Evolutionary conservation across 1,140 invertebrate genomes (phyloP), one percentile per base, ranked within the genome.

Genomic region (Drosophila willistoni): DNA sequence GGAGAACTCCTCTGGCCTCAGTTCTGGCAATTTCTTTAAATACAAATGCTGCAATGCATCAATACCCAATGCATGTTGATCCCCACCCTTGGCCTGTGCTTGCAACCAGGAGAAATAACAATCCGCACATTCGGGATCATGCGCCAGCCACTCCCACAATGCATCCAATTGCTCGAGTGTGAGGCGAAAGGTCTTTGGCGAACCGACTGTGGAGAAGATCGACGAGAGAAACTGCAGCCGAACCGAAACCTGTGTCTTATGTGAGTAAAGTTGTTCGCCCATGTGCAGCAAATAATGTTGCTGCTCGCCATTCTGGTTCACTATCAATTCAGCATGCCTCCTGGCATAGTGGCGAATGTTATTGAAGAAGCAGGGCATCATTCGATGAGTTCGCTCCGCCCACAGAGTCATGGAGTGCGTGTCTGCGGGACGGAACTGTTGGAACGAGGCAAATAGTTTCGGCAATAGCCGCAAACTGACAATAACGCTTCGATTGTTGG

Each of bases 321-420:
- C 70, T 57, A 87, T 54, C 25, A 78, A 22, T 51, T 91, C 90
- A 0, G 81, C 77, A 61, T 85, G 75, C 33, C 80, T 70, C 29
- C 90, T 68, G 39, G 92, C 57, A 93, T 96, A 96, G 39, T 94
- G 94, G 22, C 95, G 95, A 51, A 96, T 91, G 91, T 98, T 97
- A 81, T 96, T 96, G 77, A 99, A 98, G 92, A 98, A 98, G 91
- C 97, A 95, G 12, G 95, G 94, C 96, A 98, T 97, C 97, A 98
- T 98, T 57, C 96, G 94, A 81, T 97, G 95, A 77, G 98, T 96
- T 42, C 95, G 94, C 83, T 98, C 97, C 3, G 97, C 97, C 97
- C 97, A 98, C 82, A 96, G 94, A 0, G 96, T 96, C 71, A 97
- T 93, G 92, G 96, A 93, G 91, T 96, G 95, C 80, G 96, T 96